These are phyloP conservation scores for Leiothrix lutea DNA, from an alignment of 2,113 vertebrate species.

Conservation along the genomic window DNA sequence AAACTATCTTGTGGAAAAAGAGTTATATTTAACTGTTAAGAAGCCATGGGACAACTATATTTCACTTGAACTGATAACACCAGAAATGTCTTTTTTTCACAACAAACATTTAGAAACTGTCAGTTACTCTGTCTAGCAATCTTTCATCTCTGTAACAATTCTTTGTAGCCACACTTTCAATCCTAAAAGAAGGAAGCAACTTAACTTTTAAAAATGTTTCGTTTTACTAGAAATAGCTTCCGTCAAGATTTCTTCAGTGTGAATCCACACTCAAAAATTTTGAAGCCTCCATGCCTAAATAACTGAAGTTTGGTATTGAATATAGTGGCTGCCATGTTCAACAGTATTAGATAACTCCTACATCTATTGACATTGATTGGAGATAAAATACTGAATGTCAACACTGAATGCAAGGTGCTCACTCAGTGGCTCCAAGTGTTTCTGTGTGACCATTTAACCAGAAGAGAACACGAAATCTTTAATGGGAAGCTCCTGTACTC, in stretches of 20 bases:
- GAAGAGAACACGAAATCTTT: not conserved
- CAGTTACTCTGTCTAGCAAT: not conserved
- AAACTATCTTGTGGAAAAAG: not conserved
- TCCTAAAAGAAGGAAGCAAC: not conserved
- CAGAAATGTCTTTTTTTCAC: constrained; percentile 7
- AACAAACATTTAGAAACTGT: constrained; percentile 16
- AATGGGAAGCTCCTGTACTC: not conserved
- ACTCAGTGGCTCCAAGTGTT: not conserved
- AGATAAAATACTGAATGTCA: not conserved
- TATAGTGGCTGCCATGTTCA: not conserved
- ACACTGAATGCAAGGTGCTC: not conserved
- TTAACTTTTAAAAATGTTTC: not conserved
- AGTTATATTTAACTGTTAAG: constrained; percentile 2
- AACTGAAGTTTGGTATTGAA: not conserved
- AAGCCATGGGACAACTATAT: not conserved
- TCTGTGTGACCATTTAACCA: not conserved
- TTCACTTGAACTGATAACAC: constrained; percentile 7
- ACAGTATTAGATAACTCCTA: not conserved
- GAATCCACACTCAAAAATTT: not conserved
- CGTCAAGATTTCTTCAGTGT: not conserved
- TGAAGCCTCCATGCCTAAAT: not conserved
- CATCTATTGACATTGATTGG: not conserved
- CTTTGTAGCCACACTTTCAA: not conserved
- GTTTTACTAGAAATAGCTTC: not conserved
- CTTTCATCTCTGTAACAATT: not conserved